Evolutionary conservation across 2,797 vertebrate genomes (phyloP), one percentile per base, ranked within the genome.

Genomic region (Alca torda): DNA sequence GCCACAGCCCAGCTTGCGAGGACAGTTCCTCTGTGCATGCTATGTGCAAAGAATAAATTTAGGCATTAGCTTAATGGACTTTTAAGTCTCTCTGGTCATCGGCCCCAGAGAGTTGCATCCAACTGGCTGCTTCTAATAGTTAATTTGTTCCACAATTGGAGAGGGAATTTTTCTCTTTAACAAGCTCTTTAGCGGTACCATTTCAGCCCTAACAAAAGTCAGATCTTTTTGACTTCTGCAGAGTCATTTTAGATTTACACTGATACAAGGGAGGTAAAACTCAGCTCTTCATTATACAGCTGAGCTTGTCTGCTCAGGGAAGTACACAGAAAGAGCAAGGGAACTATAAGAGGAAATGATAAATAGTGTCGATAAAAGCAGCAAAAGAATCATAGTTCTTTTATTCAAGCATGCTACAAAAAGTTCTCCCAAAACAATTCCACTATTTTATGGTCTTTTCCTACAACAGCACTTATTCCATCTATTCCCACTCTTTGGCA

Each of bases 1-100:
- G 91, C 54, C 68, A 63, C 76, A 69, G 92, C 69, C 69, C 79
- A 76, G 87, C 93, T 82, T 85, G 76, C 0, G 5, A 86, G 90
- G 79, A 96, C 69, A 5, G 60, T 56, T 96, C 59, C 75, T 96
- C 68, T 65, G 87, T 64, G 87, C 80, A 67, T 0, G 0, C 53
- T 61, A 13, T 19, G 41, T 67, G 74, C 68, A 83, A 63, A 87
- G 87, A 75, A 92, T 23, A 57, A 92, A 83, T 89, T 89, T 45
- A 81, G 54, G 61, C 73, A 86, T 93, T 77, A 91, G 16, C 10
- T 19, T 88, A 96, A 94, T 90, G 73, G 89, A 84, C 91, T 95
- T 93, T 53, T 76, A 93, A 95, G 88, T 76, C 87, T 91, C 92
- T 43, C 81, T 69, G 79, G 84, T 85, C 73, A 48, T 21, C 5